phyloP scores from a whole-genome alignment of 2,888 invertebrate genomes.

The Mimachlamys varia region DNA sequence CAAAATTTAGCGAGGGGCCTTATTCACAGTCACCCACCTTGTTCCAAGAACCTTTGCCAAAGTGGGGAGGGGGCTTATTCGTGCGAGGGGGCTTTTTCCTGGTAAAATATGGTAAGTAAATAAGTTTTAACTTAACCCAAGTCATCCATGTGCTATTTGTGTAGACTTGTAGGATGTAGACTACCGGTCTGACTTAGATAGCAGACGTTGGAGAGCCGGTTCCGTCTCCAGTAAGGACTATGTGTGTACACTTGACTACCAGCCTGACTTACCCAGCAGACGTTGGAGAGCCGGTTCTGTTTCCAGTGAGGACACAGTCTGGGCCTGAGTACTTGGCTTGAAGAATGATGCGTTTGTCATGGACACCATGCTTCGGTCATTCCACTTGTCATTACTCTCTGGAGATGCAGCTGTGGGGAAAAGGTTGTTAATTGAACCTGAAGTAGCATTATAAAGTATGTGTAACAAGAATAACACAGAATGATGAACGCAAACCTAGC shows the following conservation, averaged over 20 bases:
- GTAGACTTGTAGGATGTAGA: too few species aligned
- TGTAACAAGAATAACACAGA: background rate
- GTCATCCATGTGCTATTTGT: too few species aligned
- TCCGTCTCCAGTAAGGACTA: slow-evolving; percentile 73
- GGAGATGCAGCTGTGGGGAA: slow-evolving; percentile 39
- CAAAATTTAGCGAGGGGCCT: too few species aligned
- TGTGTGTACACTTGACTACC: too few species aligned
- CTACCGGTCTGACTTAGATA: slow-evolving; percentile 49
- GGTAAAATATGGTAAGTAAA: too few species aligned
- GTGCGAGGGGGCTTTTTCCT: too few species aligned
- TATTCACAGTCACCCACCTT: too few species aligned
- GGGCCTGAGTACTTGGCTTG: slow-evolving; percentile 71
- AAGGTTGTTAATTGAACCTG: background rate
- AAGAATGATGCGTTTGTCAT: slow-evolving; percentile 69
- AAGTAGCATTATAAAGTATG: background rate
- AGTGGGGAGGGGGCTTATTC: too few species aligned
- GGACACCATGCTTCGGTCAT: slow-evolving; percentile 74
- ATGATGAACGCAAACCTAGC: too few species aligned
- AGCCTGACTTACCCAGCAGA: slow-evolving; percentile 54
- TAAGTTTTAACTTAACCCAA: too few species aligned
- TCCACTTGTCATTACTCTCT: slow-evolving; percentile 63
- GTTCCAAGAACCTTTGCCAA: too few species aligned
- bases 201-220: slow-evolving; percentile 87
- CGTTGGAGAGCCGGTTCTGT: slow-evolving; percentile 87
- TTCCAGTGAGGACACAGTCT: slow-evolving; percentile 73